phyloP scores from a whole-genome alignment of 2,113 vertebrate genomes.

The Hippoglossus stenolepis region DNA sequence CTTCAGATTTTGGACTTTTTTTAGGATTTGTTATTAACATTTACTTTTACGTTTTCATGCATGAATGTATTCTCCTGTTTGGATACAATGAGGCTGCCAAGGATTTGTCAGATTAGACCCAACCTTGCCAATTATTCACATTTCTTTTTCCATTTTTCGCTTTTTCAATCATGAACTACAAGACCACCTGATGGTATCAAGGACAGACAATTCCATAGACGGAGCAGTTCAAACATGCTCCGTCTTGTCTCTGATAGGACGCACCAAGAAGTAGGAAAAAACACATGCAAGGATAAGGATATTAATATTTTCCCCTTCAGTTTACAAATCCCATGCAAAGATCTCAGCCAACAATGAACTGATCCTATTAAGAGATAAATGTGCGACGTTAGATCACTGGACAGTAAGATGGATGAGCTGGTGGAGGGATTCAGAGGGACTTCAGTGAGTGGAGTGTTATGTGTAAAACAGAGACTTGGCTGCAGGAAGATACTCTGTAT shows the following conservation, averaged over 20 bases:
- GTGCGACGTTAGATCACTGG: neutral
- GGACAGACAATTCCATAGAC: neutral
- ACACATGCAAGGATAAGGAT: neutral
- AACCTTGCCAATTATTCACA: neutral
- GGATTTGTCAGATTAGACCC: neutral
- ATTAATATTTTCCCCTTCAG: neutral
- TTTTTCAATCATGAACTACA: constrained; percentile 18
- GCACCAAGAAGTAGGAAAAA: neutral
- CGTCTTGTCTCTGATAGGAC: neutral
- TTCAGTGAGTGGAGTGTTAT: neutral
- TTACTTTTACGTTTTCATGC: neutral
- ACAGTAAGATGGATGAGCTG: neutral
- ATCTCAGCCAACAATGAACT: neutral
- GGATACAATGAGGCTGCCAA: neutral
- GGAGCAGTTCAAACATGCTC: constrained; percentile 3
- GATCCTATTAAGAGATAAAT: neutral
- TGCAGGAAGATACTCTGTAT: neutral
- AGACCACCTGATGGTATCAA: constrained; percentile 28
- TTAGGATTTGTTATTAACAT: neutral
- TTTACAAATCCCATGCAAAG: neutral
- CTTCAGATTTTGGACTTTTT: neutral
- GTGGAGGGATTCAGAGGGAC: neutral
- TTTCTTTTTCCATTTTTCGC: neutral
- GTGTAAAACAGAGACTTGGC: neutral
- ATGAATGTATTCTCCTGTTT: neutral